phyloP scores from a whole-genome alignment of 2,888 invertebrate species.

The Uropetala carovei region DNA sequence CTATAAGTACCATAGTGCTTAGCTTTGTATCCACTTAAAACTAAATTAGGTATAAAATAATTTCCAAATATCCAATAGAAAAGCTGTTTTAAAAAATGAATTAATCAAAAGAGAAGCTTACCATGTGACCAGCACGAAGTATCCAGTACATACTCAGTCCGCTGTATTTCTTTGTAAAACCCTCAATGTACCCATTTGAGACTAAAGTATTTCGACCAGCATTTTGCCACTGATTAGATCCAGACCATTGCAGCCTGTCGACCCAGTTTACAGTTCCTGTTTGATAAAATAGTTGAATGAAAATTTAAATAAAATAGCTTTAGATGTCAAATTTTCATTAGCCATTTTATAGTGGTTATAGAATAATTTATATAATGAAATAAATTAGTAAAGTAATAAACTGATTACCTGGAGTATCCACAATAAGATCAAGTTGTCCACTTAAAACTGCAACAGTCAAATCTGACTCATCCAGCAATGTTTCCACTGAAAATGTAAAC shows the following conservation, averaged over 20 bases:
- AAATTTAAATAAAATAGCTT: no score
- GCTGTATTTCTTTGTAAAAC: conserved; percentile 82
- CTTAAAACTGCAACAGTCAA: conserved; percentile 84
- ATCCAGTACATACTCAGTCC: conserved; percentile 88
- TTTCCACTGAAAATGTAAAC: conserved; percentile 79
- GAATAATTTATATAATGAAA: not conserved
- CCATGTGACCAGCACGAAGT: conserved; percentile 88
- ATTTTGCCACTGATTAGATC: conserved; percentile 78
- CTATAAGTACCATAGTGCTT: conserved; percentile 45
- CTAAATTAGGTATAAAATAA: no score
- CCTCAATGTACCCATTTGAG: conserved; percentile 81
- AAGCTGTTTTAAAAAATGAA: not conserved
- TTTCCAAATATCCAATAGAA: no score
- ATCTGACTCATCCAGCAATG: conserved; percentile 82
- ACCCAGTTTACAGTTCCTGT: conserved; percentile 87
- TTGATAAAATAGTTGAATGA: conserved; percentile 41
- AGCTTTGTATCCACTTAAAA: conserved; percentile 65
- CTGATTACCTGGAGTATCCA: conserved; percentile 85
- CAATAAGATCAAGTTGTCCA: conserved; percentile 91
- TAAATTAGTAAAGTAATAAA: not conserved
- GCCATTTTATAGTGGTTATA: conserved; percentile 66
- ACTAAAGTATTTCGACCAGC: conserved; percentile 79
- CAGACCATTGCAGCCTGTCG: conserved; percentile 82
- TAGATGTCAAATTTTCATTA: conserved; percentile 67
- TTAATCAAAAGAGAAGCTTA: conserved; percentile 73